Evolutionary conservation across 2,888 invertebrate genomes (phyloP).

Genomic region (Ophraella communa): DNA sequence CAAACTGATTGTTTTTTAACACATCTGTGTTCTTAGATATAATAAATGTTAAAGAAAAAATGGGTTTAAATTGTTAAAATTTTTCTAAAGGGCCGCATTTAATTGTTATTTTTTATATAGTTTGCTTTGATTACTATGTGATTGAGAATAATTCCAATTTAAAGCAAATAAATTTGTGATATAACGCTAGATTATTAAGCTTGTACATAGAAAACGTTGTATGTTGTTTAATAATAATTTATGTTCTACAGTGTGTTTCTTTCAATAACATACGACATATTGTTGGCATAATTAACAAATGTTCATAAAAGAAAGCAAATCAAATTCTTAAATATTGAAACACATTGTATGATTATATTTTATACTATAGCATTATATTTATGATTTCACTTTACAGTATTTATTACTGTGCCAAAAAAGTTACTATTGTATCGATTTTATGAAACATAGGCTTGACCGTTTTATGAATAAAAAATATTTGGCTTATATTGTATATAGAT

Average conservation of each 20-base stretch:
- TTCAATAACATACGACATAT: too few species aligned
- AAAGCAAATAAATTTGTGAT: slow-evolving; percentile 60
- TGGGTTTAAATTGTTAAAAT: slow-evolving; percentile 19
- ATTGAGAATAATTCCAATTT: slow-evolving; percentile 57
- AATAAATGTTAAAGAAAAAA: slow-evolving; percentile 1
- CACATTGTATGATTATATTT: slow-evolving; percentile 23
- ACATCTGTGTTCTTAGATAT: too few species aligned
- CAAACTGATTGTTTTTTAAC: too few species aligned
- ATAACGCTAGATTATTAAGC: slow-evolving; percentile 50
- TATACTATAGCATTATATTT: slow-evolving; percentile 23
- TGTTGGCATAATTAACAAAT: too few species aligned
- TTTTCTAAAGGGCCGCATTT: slow-evolving; percentile 40
- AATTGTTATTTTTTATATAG: slow-evolving; percentile 50
- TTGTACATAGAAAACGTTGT: slow-evolving; percentile 44
- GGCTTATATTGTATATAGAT: slow-evolving; percentile 48
- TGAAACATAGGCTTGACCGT: slow-evolving; percentile 16
- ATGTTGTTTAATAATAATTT: slow-evolving; percentile 41
- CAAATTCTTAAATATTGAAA: background rate
- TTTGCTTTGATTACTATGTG: slow-evolving; percentile 57
- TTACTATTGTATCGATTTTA: slow-evolving; percentile 28
- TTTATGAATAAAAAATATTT: slow-evolving; percentile 3
- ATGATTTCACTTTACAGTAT: slow-evolving; percentile 47
- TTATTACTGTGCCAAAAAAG: slow-evolving; percentile 56
- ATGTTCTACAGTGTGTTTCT: slow-evolving; percentile 19
- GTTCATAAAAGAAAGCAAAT: too few species aligned